phyloP scores from a whole-genome alignment of 2,797 vertebrate genomes.

The Manis crassicaudata region DNA sequence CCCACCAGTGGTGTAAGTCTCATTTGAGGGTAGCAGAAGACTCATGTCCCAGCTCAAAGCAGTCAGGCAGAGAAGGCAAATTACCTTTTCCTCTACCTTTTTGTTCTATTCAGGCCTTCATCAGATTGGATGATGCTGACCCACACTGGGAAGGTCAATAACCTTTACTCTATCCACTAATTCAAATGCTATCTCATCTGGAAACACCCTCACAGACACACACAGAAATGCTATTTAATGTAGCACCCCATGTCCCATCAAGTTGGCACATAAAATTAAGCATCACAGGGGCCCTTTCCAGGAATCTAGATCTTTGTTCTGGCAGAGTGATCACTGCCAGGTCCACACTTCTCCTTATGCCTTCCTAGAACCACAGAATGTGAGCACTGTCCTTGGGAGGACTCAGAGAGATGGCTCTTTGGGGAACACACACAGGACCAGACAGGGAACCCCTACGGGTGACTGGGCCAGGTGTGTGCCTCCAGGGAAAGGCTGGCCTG shows the following conservation, averaged over 20 bases:
- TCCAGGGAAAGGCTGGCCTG: not conserved
- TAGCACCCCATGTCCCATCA: not conserved
- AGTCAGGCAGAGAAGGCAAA: no score
- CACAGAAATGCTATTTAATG: accelerated
- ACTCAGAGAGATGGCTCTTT: not conserved
- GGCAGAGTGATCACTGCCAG: no score
- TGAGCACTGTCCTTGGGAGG: not conserved
- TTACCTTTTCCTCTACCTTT: not conserved
- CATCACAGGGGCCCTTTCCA: not conserved
- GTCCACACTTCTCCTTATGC: not conserved
- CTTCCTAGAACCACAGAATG: not conserved
- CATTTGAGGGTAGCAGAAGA: no score
- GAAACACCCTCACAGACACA: not conserved
- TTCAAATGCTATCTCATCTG: not conserved
- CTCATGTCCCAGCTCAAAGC: not conserved
- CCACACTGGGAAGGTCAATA: not conserved
- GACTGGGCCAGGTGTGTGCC: not conserved
- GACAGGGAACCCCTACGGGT: not conserved
- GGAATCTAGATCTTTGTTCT: not conserved
- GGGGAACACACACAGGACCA: not conserved
- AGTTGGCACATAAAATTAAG: no score
- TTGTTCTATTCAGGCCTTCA: not conserved
- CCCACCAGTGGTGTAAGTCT: no score
- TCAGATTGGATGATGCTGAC: not conserved
- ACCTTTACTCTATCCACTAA: not conserved